These are phyloP conservation scores for Labia minor DNA, from an alignment of 2,888 invertebrate species.

Conservation along the genomic window DNA sequence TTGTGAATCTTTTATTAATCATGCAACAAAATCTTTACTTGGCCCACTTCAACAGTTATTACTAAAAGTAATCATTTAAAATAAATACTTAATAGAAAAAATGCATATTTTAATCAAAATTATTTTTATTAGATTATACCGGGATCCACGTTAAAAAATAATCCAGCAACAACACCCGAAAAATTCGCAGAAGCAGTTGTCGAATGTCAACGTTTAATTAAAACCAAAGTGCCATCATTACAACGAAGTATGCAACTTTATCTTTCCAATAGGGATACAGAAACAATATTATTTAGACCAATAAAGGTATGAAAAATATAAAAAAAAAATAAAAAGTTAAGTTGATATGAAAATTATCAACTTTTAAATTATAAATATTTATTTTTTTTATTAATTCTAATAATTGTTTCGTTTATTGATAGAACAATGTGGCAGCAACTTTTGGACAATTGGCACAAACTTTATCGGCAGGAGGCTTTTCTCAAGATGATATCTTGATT, in stretches of 20 bases:
- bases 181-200: constrained; percentile 48
- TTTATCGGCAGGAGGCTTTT: constrained; percentile 61
- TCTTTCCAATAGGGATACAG: constrained; percentile 91
- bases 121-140: background rate
- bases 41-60: constrained; percentile 63
- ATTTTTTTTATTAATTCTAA: no score
- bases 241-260: constrained; percentile 90
- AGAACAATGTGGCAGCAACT: constrained; percentile 79
- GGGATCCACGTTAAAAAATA: background rate
- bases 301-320: constrained; percentile 53
- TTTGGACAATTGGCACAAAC: constrained; percentile 78
- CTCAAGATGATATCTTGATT: constrained; percentile 67
- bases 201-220: constrained; percentile 68
- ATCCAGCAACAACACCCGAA: constrained; percentile 41
- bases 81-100: no score
- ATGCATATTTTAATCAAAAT: no score
- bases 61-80: constrained; percentile 48
- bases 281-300: constrained; percentile 90
- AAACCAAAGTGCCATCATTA: constrained; percentile 63
- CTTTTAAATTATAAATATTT: no score
- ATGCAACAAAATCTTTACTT: constrained; percentile 62
- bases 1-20: constrained; percentile 79
- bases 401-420: constrained; percentile 29
- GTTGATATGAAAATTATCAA: no score
- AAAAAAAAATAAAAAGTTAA: constrained; percentile 13